Evolutionary conservation across 2,888 invertebrate genomes (phyloP), one percentile per base, ranked within the genome.

Genomic region (Boloria euphrosyne): DNA sequence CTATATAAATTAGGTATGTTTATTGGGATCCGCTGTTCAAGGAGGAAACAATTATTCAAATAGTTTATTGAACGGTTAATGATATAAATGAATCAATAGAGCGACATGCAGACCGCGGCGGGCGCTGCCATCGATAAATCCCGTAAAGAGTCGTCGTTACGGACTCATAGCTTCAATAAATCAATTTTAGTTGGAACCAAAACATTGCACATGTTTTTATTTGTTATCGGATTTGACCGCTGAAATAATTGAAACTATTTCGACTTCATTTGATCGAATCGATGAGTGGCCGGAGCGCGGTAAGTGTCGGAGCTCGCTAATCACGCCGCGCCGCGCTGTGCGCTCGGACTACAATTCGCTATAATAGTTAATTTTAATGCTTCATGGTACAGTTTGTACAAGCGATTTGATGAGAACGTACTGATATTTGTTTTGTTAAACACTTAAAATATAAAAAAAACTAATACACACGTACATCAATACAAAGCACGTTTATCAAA

Each of bases 241-340:
- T 44, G 55, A 66, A 50, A 62, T 66, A 66, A 66, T 66, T 61
- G 55, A 66, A 66, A 50, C 61, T 55, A 51, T 62, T 62, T 17
- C 14, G 44, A 54, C 27, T 55, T 58, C 50, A 57, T 66, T 62
- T 62, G 27, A 43, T 44, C 55, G 50, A 46, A 62, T 55, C 51
- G 54, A 44, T 44, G 55, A 44, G 13, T 51, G 55, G 31, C 10
- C 31, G 31, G 31, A 38, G 31, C 31, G 31, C 31, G 31, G 31
- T 38, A 38, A 38, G 2, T 38, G 2, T 38, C 31, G 31, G 10
- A 38, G 31, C 10, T 10, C 31, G 31, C 31, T 38, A 38, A 38
- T 38, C 31, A 7, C 31, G 31, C 31, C 31, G 31, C 31, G 31
- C 31, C 31, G 31, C 10, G 3, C 31, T 38, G 10, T 10, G 31